Base-by-base conservation (phyloP, 2,113 vertebrate genomes). In the Smithornis capensis region DNA sequence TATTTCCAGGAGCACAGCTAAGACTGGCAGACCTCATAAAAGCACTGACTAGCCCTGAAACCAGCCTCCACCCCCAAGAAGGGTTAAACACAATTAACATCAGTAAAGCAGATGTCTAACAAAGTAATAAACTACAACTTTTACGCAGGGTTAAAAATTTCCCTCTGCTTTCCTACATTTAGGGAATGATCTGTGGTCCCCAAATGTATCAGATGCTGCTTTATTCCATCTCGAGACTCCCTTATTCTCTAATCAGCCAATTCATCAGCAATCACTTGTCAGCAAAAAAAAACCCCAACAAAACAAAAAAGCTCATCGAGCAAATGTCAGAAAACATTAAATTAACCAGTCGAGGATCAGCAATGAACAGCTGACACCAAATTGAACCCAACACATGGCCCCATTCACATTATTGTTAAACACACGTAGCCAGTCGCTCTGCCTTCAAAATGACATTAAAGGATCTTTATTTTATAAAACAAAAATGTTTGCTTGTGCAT, bases 291-390 rank as follows among this genome's bases (percentile, higher is more conserved):
- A 49, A 31, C 10, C 6, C 12, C 12, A 33, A 16, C 65, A 70
- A n/a, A 71, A 65, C 65, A 89, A 82, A 87, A 90, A 94, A 80
- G 10, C 68, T 78, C 37, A 69, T 42, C 67, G 83, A 83, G 62
- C 82, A 82, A 91, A 93, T n/a, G 89, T 95, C 89, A 95, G 76
- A 78, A 73, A 87, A 81, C 70, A 90, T 71, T 97, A 95, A 96
- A 96, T 77, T 91, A 95, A 91, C 42, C 68, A 82, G 89, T 87
- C 38, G 17, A 87, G 96, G 92, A 93, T 79, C 82, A 90, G 81
- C 90, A 95, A 83, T 76, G 91, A 94, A 86, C 96, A 97, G 96
- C 96, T 97, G 97, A 94, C 93, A 94, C 95, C 84, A 92, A 75
- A 86, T 1, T 90, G 92, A 95, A 94, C 80, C 90, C 90, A 92